phyloP scores from a whole-genome alignment of 2,113 vertebrate genomes.

The human region GRCh38 chr2:216532501-216533000 shows the following conservation, averaged over 20 bases:
- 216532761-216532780: accelerated
- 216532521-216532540: neutral
- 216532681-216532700: neutral
- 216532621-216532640: neutral
- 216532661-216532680: neutral
- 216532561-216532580: neutral
- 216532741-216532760: neutral
- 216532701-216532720: neutral
- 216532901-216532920: neutral
- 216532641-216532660: neutral
- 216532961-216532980: no score
- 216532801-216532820: neutral
- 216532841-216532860: neutral
- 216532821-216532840: neutral
- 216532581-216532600: neutral
- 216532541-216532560: neutral
- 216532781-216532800: neutral
- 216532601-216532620: neutral
- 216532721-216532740: neutral
- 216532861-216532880: neutral
- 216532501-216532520: neutral
- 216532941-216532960: neutral
- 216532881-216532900: neutral
- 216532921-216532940: neutral
- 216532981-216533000: neutral